These are phyloP conservation scores for Crotalus tigris DNA, from an alignment of 2,113 vertebrate species.

Conservation along the genomic window DNA sequence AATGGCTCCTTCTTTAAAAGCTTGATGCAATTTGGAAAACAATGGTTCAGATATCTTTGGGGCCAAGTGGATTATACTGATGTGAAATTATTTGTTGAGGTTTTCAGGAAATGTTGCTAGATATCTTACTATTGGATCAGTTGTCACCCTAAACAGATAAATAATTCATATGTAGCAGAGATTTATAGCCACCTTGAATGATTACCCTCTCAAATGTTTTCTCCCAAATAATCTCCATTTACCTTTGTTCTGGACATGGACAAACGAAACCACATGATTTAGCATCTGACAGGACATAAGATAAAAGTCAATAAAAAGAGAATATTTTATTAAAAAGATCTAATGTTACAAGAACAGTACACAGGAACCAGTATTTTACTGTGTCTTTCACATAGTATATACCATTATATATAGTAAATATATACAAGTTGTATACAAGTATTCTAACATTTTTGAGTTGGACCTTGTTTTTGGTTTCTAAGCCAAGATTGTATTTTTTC, in stretches of 20 bases:
- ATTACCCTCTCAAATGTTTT: not conserved
- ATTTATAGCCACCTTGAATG: not conserved
- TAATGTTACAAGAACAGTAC: conserved; percentile 81
- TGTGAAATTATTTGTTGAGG: not conserved
- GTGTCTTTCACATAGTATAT: conserved; percentile 74
- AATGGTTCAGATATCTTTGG: not conserved
- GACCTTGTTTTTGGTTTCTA: conserved; percentile 61
- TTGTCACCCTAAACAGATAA: not conserved
- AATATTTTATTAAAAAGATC: conserved; percentile 83
- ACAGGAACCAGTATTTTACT: conserved; percentile 77
- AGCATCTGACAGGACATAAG: conserved; percentile 69
- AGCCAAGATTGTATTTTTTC: conserved; percentile 49
- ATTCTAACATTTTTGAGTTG: conserved; percentile 68
- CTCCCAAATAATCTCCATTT: not conserved
- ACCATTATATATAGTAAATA: conserved; percentile 74
- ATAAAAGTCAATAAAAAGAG: conserved; percentile 82
- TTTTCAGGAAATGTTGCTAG: not conserved
- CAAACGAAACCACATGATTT: not conserved
- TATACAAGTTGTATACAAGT: conserved; percentile 77
- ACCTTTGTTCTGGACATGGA: not conserved
- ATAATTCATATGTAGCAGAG: not conserved
- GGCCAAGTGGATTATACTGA: not conserved
- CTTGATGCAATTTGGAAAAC: not conserved
- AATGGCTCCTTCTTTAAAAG: not conserved
- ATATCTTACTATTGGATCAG: not conserved